phyloP scores from a whole-genome alignment of 2,797 vertebrate species.

The Menidia menidia region DNA sequence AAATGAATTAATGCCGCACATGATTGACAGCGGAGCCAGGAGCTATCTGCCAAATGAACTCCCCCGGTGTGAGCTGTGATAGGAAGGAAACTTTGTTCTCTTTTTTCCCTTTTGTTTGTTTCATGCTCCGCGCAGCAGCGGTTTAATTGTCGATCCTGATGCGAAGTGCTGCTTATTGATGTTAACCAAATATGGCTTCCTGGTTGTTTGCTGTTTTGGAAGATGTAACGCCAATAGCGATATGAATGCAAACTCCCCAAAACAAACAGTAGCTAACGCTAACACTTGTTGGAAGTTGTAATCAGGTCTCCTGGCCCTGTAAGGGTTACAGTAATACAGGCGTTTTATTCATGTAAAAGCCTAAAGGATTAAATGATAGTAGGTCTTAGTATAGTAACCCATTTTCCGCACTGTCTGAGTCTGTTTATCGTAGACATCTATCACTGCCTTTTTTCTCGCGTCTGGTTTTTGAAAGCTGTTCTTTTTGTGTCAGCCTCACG shows the following conservation, averaged over 20 bases:
- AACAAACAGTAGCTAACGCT: not conserved
- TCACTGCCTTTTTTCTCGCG: no score
- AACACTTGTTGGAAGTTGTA: not conserved
- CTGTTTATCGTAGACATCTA: not conserved
- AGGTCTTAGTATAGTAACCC: not conserved
- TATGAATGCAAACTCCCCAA: not conserved
- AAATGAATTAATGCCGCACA: conserved; percentile 49
- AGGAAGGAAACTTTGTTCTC: conserved; percentile 19
- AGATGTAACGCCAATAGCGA: not conserved
- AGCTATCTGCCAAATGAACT: conserved; percentile 48
- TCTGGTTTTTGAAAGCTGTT: not conserved
- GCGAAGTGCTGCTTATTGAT: conserved; percentile 12
- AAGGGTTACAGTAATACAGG: not conserved
- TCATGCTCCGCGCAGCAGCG: conserved; percentile 3
- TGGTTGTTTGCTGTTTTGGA: not conserved
- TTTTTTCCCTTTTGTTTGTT: conserved; percentile 4
- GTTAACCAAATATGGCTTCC: not conserved
- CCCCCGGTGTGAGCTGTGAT: conserved; percentile 41
- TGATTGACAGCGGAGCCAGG: conserved; percentile 53
- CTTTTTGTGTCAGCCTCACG: not conserved
- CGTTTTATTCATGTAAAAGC: not conserved
- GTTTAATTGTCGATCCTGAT: conserved; percentile 7
- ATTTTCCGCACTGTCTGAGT: not conserved
- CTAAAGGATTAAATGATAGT: not conserved
- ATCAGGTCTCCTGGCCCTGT: not conserved